Base-by-base conservation (phyloP, 2,888 invertebrate species). In the Blastobasis adustella region DNA sequence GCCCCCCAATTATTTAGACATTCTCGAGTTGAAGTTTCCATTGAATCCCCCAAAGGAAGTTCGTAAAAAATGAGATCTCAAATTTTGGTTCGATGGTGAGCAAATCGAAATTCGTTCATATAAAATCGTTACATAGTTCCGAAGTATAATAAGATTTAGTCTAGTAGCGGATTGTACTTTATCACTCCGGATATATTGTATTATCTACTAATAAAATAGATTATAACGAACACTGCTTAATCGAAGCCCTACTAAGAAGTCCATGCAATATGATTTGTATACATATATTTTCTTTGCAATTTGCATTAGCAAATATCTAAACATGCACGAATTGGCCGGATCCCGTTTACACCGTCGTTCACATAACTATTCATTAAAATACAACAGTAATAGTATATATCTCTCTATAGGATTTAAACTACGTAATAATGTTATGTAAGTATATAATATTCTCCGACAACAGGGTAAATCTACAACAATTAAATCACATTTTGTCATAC, bases 21-120 rank as follows among this genome's bases (percentile, higher is more conserved):
- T 23, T 23, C 23, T 23, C 23, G 3, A 23, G 23, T 23, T 23
- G 23, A 23, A 23, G 5, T 10, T 41, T 39, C 5, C 42, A 10
- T 52, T 46, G 6, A 51, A 51, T 41, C 23, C 43, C 53, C 51
- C 48, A 3, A 51, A 49, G 51, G 53, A 52, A 56, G 43, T 52
- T 43, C 37, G 10, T 47, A 65, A 69, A 69, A 79, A 82, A 82
- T 83, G 82, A 86, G 87, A 87, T 88, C 86, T 78, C 57, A 71
- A 82, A 84, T 82, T 81, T 84, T 84, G 82, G 83, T 86, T 83
- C 73, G 67, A 82, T 70, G 79, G 76, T 85, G 83, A 85, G 81
- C 81, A 80, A 83, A 70, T 74, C 64, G 70, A 76, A 81, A 81
- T 81, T 82, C 79, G 78, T 81, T 79, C 63, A 72, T 73, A 71